phyloP scores from a whole-genome alignment of 2,113 vertebrate species.

The Ailuropoda melanoleuca region DNA sequence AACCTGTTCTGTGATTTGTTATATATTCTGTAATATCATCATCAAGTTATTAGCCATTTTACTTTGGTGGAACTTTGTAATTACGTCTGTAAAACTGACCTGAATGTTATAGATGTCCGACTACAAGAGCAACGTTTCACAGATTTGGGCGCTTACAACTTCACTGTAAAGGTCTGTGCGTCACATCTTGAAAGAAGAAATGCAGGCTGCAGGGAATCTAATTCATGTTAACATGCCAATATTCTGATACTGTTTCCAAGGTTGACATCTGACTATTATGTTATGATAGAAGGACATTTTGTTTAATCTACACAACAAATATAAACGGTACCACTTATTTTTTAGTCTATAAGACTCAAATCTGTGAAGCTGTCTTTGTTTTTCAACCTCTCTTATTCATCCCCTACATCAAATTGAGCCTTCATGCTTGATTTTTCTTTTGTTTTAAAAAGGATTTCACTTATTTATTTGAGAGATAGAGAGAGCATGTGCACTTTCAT shows the following conservation, averaged over 20 bases:
- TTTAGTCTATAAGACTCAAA: neutral
- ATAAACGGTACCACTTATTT: neutral
- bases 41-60: neutral
- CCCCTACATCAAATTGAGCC: neutral
- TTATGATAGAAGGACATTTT: neutral
- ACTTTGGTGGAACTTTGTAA: neutral
- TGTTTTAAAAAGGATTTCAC: neutral
- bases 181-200: neutral
- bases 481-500: neutral
- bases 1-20: slow-evolving; percentile 10
- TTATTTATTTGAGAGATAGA: neutral
- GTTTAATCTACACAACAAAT: neutral
- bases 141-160: neutral
- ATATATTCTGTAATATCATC: neutral
- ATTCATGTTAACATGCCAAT: neutral
- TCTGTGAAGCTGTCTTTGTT: neutral
- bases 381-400: neutral
- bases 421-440: neutral
- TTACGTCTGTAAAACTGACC: neutral
- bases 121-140: neutral
- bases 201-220: neutral
- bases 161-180: neutral
- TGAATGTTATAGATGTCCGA: neutral
- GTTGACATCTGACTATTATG: neutral
- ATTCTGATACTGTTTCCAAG: neutral